Evolutionary conservation across 2,797 vertebrate species (phyloP), one percentile per base, ranked within the genome.

Genomic region (Acrocephalus scirpaceus): DNA sequence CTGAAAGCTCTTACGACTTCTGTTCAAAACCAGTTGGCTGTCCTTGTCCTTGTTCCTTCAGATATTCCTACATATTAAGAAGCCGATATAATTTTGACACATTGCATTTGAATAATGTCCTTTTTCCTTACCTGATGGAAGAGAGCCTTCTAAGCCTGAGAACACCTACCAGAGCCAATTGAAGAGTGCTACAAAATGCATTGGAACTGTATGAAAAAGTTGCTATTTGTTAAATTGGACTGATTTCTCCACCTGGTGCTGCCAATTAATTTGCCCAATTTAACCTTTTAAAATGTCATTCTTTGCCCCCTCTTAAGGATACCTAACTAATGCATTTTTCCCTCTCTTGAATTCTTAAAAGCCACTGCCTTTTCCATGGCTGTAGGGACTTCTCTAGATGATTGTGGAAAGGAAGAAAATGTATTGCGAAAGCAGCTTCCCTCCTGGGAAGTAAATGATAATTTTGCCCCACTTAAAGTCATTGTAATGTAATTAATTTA

Each of bases 201-300:
- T 3, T 83, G 58, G 12, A 86, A 72, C 4, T n/a, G 7, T 40
- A 83, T 40, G 44, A 83, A 83, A 64, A 88, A 62, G 10, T 74
- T 89, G 36, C 78, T 95, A 26, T 96, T 85, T 86, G 34, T 58
- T 84, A 91, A 87, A 29, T 61, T 5, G 53, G 86, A 86, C 91
- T 93, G 94, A 97, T 95, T 97, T 96, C 91, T 90, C 86, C 74
- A 90, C 93, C 75, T 86, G 77, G 58, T 95, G 42, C 87, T 97
- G 94, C 82, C 95, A 98, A 97, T 97, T 97, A 97, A 94, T 97
- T 97, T 96, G 73, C 75, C 25, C 29, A 97, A 93, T 96, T 95
- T 96, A 97, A 97, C 95, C 93, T 97, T 98, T 96, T 65, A 92
- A 97, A 97, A 97, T 97, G 93, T 96, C 93, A 92, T 93, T 91